Evolutionary conservation across 2,113 vertebrate species (phyloP).

Genomic region (Cavia aperea): DNA sequence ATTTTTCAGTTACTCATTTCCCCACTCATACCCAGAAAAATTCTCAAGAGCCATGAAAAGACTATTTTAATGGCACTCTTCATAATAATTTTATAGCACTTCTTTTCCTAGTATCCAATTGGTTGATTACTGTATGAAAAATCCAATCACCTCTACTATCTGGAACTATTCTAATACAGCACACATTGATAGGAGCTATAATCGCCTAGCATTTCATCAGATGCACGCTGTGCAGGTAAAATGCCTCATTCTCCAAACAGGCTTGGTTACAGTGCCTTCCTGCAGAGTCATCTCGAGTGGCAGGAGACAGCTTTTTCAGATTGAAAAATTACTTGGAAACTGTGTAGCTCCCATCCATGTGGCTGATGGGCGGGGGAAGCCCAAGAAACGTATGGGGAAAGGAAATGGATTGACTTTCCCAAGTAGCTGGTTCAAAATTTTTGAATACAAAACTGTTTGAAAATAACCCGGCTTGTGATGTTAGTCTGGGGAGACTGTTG

Average conservation of each 20-base stretch:
- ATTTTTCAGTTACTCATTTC: constrained; percentile 25
- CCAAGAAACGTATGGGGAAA: neutral
- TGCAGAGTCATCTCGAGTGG: constrained; percentile 13
- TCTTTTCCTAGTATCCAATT: constrained; percentile 25
- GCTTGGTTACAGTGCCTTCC: constrained; percentile 17
- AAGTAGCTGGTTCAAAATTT: neutral
- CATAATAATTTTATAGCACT: neutral
- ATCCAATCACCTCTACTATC: constrained; percentile 28
- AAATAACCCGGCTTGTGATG: neutral
- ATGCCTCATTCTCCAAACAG: constrained; percentile 19
- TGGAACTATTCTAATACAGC: neutral
- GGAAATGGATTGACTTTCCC: neutral
- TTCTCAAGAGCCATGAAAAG: constrained; percentile 35
- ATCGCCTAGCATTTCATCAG: constrained; percentile 35
- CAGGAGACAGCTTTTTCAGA: neutral
- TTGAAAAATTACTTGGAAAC: neutral
- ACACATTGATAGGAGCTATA: constrained; percentile 16
- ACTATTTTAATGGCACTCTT: constrained; percentile 10
- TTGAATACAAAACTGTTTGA: constrained; percentile 8
- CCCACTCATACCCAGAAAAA: neutral
- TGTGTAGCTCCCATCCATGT: neutral
- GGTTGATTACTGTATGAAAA: constrained; percentile 17
- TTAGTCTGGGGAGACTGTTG: neutral
- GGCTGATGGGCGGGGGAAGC: neutral
- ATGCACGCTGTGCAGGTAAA: neutral